Percentiles rank a stretch among this genome's conserved stretches.
Evolutionary conservation across 2,888 invertebrate species (phyloP).

Genomic region (Hyles lineata): DNA sequence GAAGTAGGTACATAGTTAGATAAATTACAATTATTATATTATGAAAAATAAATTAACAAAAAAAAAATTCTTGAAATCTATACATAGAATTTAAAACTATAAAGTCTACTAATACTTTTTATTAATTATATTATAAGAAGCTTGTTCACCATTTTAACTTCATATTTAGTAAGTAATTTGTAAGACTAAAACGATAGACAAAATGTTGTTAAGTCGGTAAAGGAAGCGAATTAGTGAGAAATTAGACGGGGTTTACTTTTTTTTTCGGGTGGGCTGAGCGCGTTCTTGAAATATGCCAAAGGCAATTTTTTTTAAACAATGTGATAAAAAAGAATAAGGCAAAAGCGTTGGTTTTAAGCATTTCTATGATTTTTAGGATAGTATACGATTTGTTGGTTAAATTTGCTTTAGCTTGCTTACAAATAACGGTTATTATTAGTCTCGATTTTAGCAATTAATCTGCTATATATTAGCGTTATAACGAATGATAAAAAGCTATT

Average conservation of each 20-base stretch:
- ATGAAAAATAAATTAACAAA: constrained; percentile 60
- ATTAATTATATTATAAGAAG: constrained; percentile 81
- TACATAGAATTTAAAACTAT: constrained; percentile 83
- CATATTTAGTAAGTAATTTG: constrained; percentile 77
- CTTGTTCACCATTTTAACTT: constrained; percentile 85
- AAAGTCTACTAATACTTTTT: constrained; percentile 83
- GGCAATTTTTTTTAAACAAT: constrained; percentile 67
- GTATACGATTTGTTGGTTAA: constrained; percentile 27
- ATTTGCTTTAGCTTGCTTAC: constrained; percentile 52
- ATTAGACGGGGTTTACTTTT: constrained; percentile 40
- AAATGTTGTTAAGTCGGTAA: constrained; percentile 56
- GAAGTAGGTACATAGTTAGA: constrained; percentile 77
- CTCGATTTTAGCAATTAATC: not conserved
- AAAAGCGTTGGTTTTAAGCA: constrained; percentile 35
- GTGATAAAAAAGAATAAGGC: constrained; percentile 67
- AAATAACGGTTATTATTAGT: constrained; percentile 12
- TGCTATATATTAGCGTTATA: not conserved
- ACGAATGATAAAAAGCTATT: constrained; percentile 1
- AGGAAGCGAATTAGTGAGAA: constrained; percentile 69
- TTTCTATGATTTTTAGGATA: constrained; percentile 33
- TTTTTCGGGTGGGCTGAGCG: constrained; percentile 30
- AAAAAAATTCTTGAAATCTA: constrained; percentile 81
- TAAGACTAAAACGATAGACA: constrained; percentile 67
- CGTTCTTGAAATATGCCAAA: constrained; percentile 62
- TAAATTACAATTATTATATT: constrained; percentile 79